Evolutionary conservation across 2,113 vertebrate species (phyloP).

Genomic region (Herpetotheres cachinnans): DNA sequence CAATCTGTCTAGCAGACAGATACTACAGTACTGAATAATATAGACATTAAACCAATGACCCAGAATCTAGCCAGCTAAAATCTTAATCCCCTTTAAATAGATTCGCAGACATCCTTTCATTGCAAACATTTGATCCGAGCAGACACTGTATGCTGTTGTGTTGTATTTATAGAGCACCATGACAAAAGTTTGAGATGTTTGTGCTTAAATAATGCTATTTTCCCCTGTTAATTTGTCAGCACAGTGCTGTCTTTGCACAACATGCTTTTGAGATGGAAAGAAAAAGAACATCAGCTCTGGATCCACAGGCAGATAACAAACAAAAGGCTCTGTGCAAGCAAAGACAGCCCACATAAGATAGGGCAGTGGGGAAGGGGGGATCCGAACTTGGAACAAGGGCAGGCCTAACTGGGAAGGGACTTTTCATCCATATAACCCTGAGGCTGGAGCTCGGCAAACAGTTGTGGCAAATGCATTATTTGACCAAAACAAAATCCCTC

Average conservation of each 20-base stretch:
- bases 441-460: neutral
- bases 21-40: conserved; percentile 45
- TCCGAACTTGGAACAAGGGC: neutral
- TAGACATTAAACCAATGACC: conserved; percentile 56
- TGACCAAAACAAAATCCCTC: neutral
- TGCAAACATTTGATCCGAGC: conserved; percentile 21
- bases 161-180: conserved; percentile 48
- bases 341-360: neutral
- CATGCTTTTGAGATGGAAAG: neutral
- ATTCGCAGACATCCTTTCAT: conserved; percentile 33
- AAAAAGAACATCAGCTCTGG: conserved; percentile 11
- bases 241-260: conserved; percentile 17
- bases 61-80: conserved; percentile 53
- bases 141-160: conserved; percentile 20
- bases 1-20: conserved; percentile 46
- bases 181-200: conserved; percentile 53
- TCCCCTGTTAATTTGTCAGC: conserved; percentile 33
- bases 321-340: neutral
- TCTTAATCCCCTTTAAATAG: conserved; percentile 63
- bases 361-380: neutral
- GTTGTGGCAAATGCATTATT: neutral
- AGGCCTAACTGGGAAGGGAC: neutral
- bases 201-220: conserved; percentile 58
- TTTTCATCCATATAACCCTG: neutral
- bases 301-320: conserved; percentile 11